A percentile compares a stretch with the other conserved stretches of the same genome.
Conservation (phyloP, 2,113 vertebrate genomes). For the Tapirus terrestris region DNA sequence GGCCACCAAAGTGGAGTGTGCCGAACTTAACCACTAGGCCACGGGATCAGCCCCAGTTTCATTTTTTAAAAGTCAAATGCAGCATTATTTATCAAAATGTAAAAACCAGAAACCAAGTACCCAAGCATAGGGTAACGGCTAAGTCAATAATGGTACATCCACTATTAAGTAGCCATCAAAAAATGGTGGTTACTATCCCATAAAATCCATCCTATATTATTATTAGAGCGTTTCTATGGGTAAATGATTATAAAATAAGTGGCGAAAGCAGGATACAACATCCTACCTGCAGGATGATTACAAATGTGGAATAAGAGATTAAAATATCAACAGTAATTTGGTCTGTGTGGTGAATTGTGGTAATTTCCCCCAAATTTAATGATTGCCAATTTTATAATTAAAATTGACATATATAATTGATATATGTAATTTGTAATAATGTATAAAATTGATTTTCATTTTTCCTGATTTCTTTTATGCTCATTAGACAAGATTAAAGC, state of each 20-base stretch:
- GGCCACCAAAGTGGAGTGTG: too few species aligned
- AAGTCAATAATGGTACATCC: background rate
- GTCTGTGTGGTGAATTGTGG: background rate
- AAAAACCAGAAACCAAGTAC: constrained; percentile 15
- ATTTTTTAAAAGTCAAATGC: constrained; percentile 42
- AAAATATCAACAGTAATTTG: background rate
- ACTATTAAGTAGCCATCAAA: background rate
- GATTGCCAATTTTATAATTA: constrained; percentile 29
- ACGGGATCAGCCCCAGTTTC: background rate
- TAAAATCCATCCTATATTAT: background rate
- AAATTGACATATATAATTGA: background rate
- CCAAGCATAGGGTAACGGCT: background rate
- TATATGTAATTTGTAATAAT: background rate
- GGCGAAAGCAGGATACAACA: background rate
- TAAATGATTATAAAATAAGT: constrained; percentile 34
- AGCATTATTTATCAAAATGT: constrained; percentile 16
- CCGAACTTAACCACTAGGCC: too few species aligned
- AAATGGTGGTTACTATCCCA: background rate
- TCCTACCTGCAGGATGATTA: background rate
- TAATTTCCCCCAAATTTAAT: background rate
- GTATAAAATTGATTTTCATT: background rate
- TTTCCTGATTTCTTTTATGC: background rate
- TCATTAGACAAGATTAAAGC: background rate
- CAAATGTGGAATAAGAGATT: background rate
- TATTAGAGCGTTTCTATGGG: background rate